A percentile compares a stretch with the other conserved stretches of the same genome.
Evolutionary conservation across 2,888 invertebrate species (phyloP).

Genomic region (Drosophila infuscata): DNA sequence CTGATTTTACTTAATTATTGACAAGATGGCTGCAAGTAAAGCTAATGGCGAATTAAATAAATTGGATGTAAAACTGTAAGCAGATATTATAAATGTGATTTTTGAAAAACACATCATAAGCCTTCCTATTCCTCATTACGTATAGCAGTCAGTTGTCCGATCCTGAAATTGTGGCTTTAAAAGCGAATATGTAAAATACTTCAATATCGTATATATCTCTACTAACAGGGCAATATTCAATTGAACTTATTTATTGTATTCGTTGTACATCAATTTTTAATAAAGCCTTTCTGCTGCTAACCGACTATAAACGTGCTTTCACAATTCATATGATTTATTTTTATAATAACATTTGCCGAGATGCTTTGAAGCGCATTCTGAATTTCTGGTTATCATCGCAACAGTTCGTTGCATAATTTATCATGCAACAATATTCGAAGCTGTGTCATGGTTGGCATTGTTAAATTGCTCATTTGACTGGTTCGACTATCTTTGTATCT

Average conservation of each 20-base stretch:
- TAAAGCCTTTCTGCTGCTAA: not conserved
- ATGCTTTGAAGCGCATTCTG: not conserved
- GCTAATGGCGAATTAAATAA: too few relatives aligned
- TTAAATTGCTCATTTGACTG: constrained; percentile 32
- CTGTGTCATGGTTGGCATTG: not conserved
- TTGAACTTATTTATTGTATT: not conserved
- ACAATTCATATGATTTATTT: not conserved
- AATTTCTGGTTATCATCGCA: not conserved
- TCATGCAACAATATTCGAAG: not conserved
- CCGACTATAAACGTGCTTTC: not conserved
- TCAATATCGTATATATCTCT: too few relatives aligned
- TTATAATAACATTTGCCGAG: not conserved
- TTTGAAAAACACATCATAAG: not conserved
- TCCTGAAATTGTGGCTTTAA: not conserved
- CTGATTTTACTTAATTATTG: not conserved
- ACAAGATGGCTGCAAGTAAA: not conserved
- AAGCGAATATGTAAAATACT: not conserved
- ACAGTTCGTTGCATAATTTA: not conserved
- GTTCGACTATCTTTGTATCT: constrained; percentile 15
- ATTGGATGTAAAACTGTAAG: not conserved
- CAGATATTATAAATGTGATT: not conserved
- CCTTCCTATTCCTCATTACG: constrained; percentile 1
- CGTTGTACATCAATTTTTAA: not conserved
- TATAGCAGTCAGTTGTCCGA: constrained; percentile 47
- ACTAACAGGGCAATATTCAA: not conserved